Percentiles rank a stretch among this genome's conserved stretches.
These are phyloP conservation scores for Pantherophis vulpinus DNA, from an alignment of 2,797 vertebrate species.

Conservation along the genomic window DNA sequence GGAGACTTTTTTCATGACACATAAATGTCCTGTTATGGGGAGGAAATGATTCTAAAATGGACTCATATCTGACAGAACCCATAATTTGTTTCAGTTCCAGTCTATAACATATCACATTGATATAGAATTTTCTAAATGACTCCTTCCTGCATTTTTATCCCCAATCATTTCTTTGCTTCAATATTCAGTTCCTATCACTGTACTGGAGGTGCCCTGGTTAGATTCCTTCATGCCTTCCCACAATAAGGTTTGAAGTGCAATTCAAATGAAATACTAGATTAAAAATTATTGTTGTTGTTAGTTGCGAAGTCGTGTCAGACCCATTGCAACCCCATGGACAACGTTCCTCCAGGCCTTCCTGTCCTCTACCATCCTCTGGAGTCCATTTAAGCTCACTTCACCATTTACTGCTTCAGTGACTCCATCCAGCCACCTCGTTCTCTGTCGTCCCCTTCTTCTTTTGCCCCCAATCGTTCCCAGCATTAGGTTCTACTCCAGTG, in stretches of 20 bases:
- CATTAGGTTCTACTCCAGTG: no score
- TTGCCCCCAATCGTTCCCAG: no score
- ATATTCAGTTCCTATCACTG: not conserved
- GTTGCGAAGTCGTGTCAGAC: no score
- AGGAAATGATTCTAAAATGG: no score
- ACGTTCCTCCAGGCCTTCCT: no score
- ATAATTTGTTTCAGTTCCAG: not conserved
- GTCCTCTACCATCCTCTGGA: no score
- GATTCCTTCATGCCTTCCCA: not conserved
- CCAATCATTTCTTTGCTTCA: not conserved
- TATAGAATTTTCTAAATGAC: not conserved
- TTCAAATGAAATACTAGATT: not conserved
- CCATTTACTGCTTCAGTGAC: no score
- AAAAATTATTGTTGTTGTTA: not conserved
- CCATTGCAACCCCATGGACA: no score
- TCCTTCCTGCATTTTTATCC: not conserved
- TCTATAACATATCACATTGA: not conserved
- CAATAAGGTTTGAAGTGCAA: not conserved
- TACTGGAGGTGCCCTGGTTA: rapidly evolving
- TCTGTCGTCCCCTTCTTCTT: no score
- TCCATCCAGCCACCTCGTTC: no score
- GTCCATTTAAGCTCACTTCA: no score
- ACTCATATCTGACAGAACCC: no score
- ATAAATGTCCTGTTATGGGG: not conserved
- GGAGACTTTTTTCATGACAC: not conserved